Evolutionary conservation across 2,797 vertebrate genomes (phyloP), one percentile per base, ranked within the genome.

Genomic region (Pteronotus mesoamericanus): DNA sequence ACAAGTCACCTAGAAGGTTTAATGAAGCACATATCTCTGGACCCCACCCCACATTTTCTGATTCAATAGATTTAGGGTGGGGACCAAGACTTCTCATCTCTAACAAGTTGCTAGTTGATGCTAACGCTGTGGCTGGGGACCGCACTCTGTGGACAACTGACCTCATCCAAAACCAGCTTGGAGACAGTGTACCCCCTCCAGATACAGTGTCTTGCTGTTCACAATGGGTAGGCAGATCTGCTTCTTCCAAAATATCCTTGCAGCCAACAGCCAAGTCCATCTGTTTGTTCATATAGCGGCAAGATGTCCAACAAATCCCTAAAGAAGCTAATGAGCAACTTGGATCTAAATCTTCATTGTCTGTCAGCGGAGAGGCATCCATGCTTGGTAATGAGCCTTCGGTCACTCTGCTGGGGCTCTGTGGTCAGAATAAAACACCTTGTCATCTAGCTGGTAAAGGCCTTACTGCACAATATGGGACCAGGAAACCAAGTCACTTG

Each of bases 271-370:
- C 66, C 37, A 21, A 46, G 44, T 83, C 83, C 96, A 94, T 89
- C 88, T 95, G 86, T 51, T 91, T 74, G 55, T 84, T 91, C 48
- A 1, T 9, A 32, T 39, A 44, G 10, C 75, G 48, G 39, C 79
- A 90, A 89, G 74, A 95, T 95, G 69, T 93, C 86, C 71, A 89
- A 82, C 83, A 91, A 72, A 44, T 95, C 95, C 77, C 94, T 44
- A 15, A 86, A 82, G 94, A 93, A 64, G 39, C 55, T 79, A 83
- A 84, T 3, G 80, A 90, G 74, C 64, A 59, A 34, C 57, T 91
- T 79, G 82, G 82, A 95, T 59, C 69, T 66, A 80, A 26, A 72
- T 74, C 64, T 88, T 80, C 12, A n/a, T 48, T 84, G 37, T 86
- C 84, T 96, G 86, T 95, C 78, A 77, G 92, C 95, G 66, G 57